Evolutionary conservation across 2,888 invertebrate genomes (phyloP).

Genomic region (Diarsia brunnea): DNA sequence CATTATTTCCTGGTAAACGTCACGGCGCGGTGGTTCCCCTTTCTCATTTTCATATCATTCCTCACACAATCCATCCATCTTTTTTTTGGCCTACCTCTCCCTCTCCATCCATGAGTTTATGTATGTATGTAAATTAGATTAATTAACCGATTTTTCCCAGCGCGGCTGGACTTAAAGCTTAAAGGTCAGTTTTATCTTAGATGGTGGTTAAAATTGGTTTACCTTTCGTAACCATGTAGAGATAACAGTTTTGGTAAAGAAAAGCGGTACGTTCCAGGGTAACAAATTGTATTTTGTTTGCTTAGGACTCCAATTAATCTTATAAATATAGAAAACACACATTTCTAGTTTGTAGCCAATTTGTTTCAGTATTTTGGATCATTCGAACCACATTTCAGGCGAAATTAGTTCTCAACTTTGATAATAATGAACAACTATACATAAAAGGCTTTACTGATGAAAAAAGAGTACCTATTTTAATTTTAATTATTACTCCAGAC

Average conservation of each 20-base stretch:
- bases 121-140: too few relatives aligned
- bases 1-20: too few relatives aligned
- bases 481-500: neutral
- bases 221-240: neutral
- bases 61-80: too few relatives aligned
- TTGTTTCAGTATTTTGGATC: neutral
- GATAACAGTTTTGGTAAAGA: neutral
- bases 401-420: neutral
- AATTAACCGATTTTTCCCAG: neutral
- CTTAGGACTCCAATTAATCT: neutral
- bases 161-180: neutral
- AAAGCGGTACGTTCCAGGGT: neutral
- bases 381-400: neutral
- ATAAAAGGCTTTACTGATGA: neutral
- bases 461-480: neutral
- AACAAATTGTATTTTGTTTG: conserved; percentile 4
- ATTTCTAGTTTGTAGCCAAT: neutral
- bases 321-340: neutral
- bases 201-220: neutral
- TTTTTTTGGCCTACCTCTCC: too few relatives aligned
- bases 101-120: too few relatives aligned
- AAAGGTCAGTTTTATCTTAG: neutral
- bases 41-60: too few relatives aligned
- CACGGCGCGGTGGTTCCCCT: too few relatives aligned
- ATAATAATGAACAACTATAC: neutral